A percentile compares a stretch with the other conserved stretches of the same genome.
Evolutionary conservation across 2,888 invertebrate species (phyloP).

Genomic region (Slavum lentiscoides): DNA sequence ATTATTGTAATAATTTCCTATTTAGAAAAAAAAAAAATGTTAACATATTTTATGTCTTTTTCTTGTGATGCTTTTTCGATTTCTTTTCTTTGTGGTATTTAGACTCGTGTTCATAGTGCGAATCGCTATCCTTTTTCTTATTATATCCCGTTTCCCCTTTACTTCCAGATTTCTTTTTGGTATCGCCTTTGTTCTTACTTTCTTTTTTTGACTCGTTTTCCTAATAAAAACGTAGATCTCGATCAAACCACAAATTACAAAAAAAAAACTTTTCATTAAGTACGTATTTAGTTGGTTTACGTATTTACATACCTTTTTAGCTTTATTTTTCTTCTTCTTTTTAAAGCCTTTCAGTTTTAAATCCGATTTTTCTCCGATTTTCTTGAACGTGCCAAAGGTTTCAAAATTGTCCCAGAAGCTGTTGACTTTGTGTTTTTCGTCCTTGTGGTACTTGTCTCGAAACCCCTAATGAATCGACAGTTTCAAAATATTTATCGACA

Average conservation of each 20-base stretch:
- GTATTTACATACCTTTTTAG: slow-evolving; percentile 13
- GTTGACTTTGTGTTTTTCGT: slow-evolving; percentile 61
- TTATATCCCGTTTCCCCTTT: slow-evolving; percentile 26
- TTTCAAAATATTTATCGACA: background rate
- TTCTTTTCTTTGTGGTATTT: slow-evolving; percentile 31
- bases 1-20: slow-evolving; percentile 40
- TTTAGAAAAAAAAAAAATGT: background rate
- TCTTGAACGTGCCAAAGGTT: slow-evolving; percentile 60
- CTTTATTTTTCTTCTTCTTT: slow-evolving; percentile 21
- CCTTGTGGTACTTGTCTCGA: slow-evolving; percentile 61
- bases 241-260: background rate
- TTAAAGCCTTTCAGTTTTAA: slow-evolving; percentile 57
- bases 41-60: slow-evolving; percentile 22
- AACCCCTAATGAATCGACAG: slow-evolving; percentile 59
- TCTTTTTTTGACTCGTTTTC: slow-evolving; percentile 12
- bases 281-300: too few relatives aligned
- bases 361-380: slow-evolving; percentile 59
- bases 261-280: too few relatives aligned
- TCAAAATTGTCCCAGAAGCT: slow-evolving; percentile 61
- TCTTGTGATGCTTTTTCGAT: slow-evolving; percentile 27
- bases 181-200: slow-evolving; percentile 30
- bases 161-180: slow-evolving; percentile 34
- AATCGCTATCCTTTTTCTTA: slow-evolving; percentile 24
- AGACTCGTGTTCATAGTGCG: slow-evolving; percentile 28
- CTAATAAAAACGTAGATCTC: slow-evolving; percentile 1